A percentile compares a stretch with the other conserved stretches of the same genome.
phyloP scores from a whole-genome alignment of 35 echinoderm and acorn worm genomes.

The Stichopus chloronotus region DNA sequence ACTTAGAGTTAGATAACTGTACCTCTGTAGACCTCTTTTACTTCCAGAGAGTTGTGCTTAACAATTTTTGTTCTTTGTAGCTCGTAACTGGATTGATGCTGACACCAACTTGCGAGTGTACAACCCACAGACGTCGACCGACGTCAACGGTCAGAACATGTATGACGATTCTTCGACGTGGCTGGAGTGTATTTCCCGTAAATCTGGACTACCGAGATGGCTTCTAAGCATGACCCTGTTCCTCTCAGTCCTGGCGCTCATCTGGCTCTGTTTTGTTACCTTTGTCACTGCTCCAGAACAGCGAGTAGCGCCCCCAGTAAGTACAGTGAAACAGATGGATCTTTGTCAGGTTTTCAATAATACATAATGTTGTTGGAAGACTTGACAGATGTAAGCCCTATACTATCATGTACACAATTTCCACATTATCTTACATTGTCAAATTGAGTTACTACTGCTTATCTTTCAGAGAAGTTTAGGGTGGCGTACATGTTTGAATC shows the following conservation, averaged over 20 bases:
- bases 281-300: constrained; percentile 88
- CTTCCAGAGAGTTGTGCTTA: too few relatives aligned
- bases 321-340: constrained; percentile 5
- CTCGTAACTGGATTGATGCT: constrained; percentile 37
- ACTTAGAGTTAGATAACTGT: too few relatives aligned
- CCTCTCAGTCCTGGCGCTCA: constrained; percentile 82
- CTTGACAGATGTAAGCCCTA: background rate
- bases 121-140: constrained; percentile 38
- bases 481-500: too few relatives aligned
- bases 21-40: too few relatives aligned
- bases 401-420: background rate
- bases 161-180: constrained; percentile 70
- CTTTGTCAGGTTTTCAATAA: background rate
- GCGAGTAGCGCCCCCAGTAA: constrained; percentile 61
- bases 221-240: constrained; percentile 82
- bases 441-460: too few relatives aligned
- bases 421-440: background rate
- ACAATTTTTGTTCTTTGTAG: background rate
- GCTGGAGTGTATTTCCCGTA: constrained; percentile 92
- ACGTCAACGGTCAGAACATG: constrained; percentile 30
- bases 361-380: too few relatives aligned
- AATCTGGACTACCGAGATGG: constrained; percentile 90
- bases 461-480: too few relatives aligned
- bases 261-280: constrained; percentile 96
- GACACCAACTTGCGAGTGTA: constrained; percentile 87